A percentile compares a stretch with the other conserved stretches of the same genome.
These are phyloP conservation scores for Orchesella cincta DNA, from an alignment of 1,140 invertebrate genomes.

Conservation along the genomic window DNA sequence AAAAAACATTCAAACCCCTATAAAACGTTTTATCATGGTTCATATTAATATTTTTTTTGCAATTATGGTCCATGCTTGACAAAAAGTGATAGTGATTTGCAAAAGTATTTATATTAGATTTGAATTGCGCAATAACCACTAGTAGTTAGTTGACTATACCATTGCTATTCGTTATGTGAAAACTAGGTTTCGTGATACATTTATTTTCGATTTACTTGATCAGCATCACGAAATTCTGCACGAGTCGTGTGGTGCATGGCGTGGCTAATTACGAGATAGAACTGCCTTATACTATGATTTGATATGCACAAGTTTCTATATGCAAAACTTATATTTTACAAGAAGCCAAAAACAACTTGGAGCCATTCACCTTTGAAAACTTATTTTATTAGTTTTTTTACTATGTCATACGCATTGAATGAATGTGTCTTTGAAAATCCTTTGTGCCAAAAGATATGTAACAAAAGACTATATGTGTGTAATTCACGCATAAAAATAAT, in stretches of 20 bases:
- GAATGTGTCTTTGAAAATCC: neutral
- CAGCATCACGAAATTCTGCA: neutral
- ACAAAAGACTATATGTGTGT: too few relatives aligned
- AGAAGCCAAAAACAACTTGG: neutral
- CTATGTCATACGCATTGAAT: neutral
- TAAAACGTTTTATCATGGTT: neutral
- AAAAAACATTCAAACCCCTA: neutral
- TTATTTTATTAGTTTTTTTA: conserved; percentile 10
- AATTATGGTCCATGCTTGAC: neutral
- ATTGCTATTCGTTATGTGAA: neutral
- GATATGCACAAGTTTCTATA: neutral
- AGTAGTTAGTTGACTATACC: neutral
- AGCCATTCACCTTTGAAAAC: neutral
- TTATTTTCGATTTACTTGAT: neutral
- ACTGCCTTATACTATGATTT: too few relatives aligned
- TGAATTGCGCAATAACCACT: neutral
- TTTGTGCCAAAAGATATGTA: neutral
- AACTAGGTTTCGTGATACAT: neutral
- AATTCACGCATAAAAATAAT: neutral
- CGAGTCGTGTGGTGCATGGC: neutral
- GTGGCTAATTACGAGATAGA: neutral
- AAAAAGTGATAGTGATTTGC: neutral
- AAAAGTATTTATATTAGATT: neutral
- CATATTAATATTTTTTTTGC: neutral
- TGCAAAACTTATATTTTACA: neutral